Evolutionary conservation across 1,140 invertebrate genomes (phyloP), one percentile per base, ranked within the genome.

Genomic region (Scaptomyza montana): DNA sequence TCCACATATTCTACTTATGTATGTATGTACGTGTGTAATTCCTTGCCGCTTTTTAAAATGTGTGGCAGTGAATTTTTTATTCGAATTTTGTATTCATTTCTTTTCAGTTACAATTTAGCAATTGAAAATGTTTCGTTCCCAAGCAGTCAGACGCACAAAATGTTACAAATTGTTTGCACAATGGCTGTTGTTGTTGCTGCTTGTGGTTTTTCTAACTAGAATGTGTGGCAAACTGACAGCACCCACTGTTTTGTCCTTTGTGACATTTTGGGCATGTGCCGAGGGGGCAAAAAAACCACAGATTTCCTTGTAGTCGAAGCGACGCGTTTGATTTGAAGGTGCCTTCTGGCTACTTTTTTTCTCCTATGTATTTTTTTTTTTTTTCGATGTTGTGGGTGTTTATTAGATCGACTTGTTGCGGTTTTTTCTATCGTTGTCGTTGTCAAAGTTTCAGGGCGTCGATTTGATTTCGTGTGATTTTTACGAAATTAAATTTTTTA

Each of bases 331-430:
- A 82, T 82, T 81, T 68, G 45, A 78, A 81, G 75, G 75, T 73
- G 78, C 82, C 84, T 77, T 61, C 60, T 65, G 64, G 80, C 55
- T 63, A 64, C 61, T 75, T 54, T 62, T n/a, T n/a, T n/a, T n/a
- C n/a, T n/a, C n/a, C n/a, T n/a, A n/a, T n/a, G n/a, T n/a, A n/a
- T n/a, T n/a, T n/a, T n/a, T n/a, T n/a, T n/a, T n/a, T n/a, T n/a
- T n/a, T 46, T 54, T 33, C 4, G 49, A 28, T 39, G 36, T 61
- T 39, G 49, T 46, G 67, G 64, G 74, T 80, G 75, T 87, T 76
- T 72, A 78, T 81, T 78, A 75, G 87, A 86, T 78, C 68, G 68
- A 86, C 71, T 87, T 87, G 73, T 85, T 85, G 82, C 75, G 75
- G 75, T 63, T 67, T 64, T 53, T 57, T 7, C 16, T 33, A 13